phyloP scores from a whole-genome alignment of 1,140 invertebrate species.

The Heliconius hermathena region DNA sequence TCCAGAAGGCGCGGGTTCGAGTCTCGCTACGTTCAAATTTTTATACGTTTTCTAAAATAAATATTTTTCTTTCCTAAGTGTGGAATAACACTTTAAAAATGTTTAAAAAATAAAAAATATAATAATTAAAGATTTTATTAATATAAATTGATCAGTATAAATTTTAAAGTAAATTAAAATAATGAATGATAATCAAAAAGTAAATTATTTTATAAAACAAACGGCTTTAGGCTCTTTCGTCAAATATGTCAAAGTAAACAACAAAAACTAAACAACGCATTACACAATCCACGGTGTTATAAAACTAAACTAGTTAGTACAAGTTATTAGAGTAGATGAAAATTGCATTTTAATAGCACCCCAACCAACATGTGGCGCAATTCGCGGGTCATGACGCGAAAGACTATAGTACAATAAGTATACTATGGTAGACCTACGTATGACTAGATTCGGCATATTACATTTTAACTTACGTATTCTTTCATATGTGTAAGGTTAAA shows the following conservation, averaged over 20 bases:
- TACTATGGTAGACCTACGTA: constrained; percentile 25
- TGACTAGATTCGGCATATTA: constrained; percentile 32
- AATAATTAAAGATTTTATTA: too few species aligned
- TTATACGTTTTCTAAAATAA: too few species aligned
- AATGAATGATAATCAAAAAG: too few species aligned
- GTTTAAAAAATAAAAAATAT: too few species aligned
- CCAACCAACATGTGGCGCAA: constrained; percentile 50
- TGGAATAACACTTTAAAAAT: too few species aligned
- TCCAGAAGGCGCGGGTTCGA: too few species aligned
- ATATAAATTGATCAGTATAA: too few species aligned
- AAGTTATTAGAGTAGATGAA: constrained; percentile 59
- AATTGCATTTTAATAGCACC: constrained; percentile 62
- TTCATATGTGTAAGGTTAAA: too few species aligned
- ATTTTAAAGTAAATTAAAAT: too few species aligned
- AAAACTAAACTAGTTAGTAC: constrained; percentile 42
- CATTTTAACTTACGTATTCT: too few species aligned
- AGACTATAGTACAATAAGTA: constrained; percentile 38
- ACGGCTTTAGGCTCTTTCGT: neutral
- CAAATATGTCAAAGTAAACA: neutral
- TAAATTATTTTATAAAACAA: neutral
- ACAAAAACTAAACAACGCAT: constrained; percentile 20
- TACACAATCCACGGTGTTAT: constrained; percentile 18
- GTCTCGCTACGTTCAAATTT: too few species aligned
- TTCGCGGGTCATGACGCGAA: constrained; percentile 50
- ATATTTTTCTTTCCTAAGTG: too few species aligned